Base-by-base conservation (phyloP, 2,888 invertebrate genomes). In the Ernsta delagoae region DNA sequence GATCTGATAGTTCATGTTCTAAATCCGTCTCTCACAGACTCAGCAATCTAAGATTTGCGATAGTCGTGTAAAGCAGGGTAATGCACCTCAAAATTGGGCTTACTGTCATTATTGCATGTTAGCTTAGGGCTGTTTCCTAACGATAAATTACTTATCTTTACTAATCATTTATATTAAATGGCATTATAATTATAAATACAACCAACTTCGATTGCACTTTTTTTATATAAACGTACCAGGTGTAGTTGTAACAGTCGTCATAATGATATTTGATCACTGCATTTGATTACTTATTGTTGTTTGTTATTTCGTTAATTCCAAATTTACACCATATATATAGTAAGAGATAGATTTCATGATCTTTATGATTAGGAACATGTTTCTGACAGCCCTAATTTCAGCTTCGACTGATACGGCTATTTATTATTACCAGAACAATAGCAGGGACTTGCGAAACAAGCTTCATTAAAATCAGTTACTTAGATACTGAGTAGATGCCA, bases 351-450 rank as follows among this genome's bases (percentile, higher is more conserved):
- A 50, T n/a, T 48, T 41, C 41, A 48, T 12, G 1, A 48, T 50
- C 16, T 50, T 50, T 8, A 50, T 8, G 8, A 50, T 50, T 7
- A 16, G 8, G 4, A 16, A 16, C 16, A 39, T 59, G 39, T 39
- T 67, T 61, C 61, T 50, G 62, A 62, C 62, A 68, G 41, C 68
- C 68, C 62, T 68, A 57, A 59, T 62, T 62, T 41, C 67, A 48
- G 62, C 62, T 62, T 68, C 56, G 50, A 71, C 73, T 71, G 74
- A 74, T 73, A 75, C 73, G 72, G 72, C 74, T 64, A 78, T 75
- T 75, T 75, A 75, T 75, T 77, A 72, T 70, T 74, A 75, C 73
- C 74, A 64, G 67, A 74, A 77, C 75, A 75, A 75, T 75, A 69
- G 74, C 70, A 50, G 63, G 34, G 63, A 72, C 73, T 78, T 70